These are phyloP conservation scores for Sitodiplosis mosellana DNA, from an alignment of 1,140 invertebrate species.

Conservation along the genomic window DNA sequence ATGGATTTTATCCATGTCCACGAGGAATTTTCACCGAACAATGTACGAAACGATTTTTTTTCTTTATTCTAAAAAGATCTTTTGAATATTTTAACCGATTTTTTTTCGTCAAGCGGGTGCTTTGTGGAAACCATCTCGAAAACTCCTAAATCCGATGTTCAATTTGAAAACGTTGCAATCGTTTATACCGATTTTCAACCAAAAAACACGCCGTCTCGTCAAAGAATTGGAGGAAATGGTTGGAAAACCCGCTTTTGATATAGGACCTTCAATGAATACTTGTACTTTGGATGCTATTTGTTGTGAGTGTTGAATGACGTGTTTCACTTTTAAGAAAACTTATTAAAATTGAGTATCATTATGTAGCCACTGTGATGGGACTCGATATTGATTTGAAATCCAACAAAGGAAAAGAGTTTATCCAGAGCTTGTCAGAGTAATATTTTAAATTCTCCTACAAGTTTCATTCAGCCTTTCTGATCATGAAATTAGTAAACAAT, in stretches of 20 bases:
- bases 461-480: no score
- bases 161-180: constrained; percentile 1
- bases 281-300: not conserved
- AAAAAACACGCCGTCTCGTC: not conserved
- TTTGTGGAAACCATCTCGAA: constrained; percentile 1
- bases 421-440: not conserved
- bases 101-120: no score
- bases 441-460: no score
- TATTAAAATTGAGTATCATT: not conserved
- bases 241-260: not conserved
- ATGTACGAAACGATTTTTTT: no score
- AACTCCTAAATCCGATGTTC: constrained; percentile 1
- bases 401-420: not conserved
- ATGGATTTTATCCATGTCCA: no score
- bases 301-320: not conserved
- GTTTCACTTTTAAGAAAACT: no score
- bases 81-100: no score
- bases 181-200: constrained; percentile 3
- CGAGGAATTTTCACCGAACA: no score
- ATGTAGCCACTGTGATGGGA: not conserved
- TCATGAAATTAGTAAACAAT: no score
- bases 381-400: not conserved
- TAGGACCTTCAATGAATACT: not conserved
- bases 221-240: not conserved
- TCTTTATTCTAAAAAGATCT: no score